Percentiles rank a stretch among this genome's conserved stretches.
Evolutionary conservation across 2,797 vertebrate species (phyloP).

Genomic region (Syngnathus acus): DNA sequence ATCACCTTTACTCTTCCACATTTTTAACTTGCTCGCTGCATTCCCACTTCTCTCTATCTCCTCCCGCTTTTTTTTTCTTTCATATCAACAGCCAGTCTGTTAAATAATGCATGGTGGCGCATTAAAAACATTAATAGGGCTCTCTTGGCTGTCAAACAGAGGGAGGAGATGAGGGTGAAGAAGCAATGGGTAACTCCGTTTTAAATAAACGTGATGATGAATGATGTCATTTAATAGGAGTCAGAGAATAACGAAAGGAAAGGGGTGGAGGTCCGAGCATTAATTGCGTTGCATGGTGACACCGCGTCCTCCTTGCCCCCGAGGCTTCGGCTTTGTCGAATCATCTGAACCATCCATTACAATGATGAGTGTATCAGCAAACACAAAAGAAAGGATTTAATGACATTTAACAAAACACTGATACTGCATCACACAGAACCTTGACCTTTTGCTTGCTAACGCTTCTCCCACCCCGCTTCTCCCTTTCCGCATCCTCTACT

Average conservation of each 20-base stretch:
- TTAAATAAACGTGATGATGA: slow-evolving; percentile 49
- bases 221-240: slow-evolving; percentile 51
- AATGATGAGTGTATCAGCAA: slow-evolving; percentile 46
- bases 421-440: slow-evolving; percentile 50
- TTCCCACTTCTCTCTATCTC: slow-evolving; percentile 33
- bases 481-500: background rate
- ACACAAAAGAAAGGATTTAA: slow-evolving; percentile 44
- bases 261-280: slow-evolving; percentile 42
- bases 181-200: slow-evolving; percentile 49
- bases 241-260: slow-evolving; percentile 17
- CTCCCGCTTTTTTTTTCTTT: slow-evolving; percentile 47
- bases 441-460: slow-evolving; percentile 42
- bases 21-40: slow-evolving; percentile 28
- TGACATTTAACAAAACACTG: slow-evolving; percentile 58
- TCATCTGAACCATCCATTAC: slow-evolving; percentile 40
- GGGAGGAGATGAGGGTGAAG: slow-evolving; percentile 42
- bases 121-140: slow-evolving; percentile 74
- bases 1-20: slow-evolving; percentile 21
- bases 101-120: slow-evolving; percentile 75
- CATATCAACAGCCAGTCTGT: slow-evolving; percentile 67
- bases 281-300: slow-evolving; percentile 41
- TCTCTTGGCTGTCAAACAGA: slow-evolving; percentile 62
- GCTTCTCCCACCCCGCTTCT: background rate
- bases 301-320: slow-evolving; percentile 14
- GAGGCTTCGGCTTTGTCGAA: slow-evolving; percentile 35